phyloP scores from a whole-genome alignment of 2,797 vertebrate species.

The Gymnopithys bicolor region DNA sequence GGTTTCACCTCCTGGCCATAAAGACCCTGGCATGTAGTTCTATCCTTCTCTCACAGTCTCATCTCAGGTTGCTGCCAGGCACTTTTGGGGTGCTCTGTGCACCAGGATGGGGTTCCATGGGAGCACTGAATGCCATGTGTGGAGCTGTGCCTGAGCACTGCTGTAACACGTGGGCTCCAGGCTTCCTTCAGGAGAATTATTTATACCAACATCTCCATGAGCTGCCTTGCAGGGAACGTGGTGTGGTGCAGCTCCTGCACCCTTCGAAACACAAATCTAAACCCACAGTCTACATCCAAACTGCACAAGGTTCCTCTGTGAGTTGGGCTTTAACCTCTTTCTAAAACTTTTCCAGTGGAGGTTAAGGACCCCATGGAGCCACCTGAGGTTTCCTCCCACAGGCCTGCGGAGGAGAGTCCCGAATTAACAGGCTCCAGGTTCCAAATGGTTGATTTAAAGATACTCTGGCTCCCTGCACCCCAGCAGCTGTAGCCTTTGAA shows the following conservation, averaged over 20 bases:
- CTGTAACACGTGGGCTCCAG: background rate
- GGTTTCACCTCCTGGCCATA: fast-evolving
- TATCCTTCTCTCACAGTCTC: fast-evolving
- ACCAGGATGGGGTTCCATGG: background rate
- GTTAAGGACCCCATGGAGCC: background rate
- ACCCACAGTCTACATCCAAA: fast-evolving
- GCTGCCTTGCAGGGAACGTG: background rate
- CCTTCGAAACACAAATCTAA: background rate
- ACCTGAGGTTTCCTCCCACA: background rate
- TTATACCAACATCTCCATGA: conserved; percentile 1
- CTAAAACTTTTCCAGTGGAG: background rate
- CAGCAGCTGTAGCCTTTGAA: background rate
- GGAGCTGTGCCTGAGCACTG: background rate
- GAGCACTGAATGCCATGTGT: background rate
- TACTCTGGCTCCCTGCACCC: background rate
- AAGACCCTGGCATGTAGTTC: background rate
- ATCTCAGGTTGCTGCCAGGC: background rate
- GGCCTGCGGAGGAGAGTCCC: background rate
- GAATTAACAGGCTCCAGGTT: background rate
- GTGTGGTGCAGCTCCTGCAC: background rate
- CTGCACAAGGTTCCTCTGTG: background rate
- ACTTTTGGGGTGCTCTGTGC: background rate
- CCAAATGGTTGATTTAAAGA: background rate
- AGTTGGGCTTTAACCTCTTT: background rate
- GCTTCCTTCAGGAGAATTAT: background rate